These are phyloP conservation scores for Orgyia antiqua DNA, from an alignment of 2,888 invertebrate genomes.

Conservation along the genomic window DNA sequence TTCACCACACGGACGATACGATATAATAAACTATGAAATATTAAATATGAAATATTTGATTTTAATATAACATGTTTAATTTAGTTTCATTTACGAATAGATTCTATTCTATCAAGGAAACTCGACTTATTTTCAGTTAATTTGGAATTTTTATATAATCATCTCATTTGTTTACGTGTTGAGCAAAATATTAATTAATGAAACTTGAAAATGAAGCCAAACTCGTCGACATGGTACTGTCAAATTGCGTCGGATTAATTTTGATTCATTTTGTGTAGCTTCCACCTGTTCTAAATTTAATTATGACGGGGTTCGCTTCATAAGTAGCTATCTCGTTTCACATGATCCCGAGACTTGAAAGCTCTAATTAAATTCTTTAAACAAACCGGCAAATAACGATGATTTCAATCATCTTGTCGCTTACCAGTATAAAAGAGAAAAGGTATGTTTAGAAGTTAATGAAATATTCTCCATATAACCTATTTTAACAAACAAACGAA, in stretches of 20 bases:
- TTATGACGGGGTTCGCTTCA: constrained; percentile 54
- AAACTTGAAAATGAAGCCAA: constrained; percentile 50
- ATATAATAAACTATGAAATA: too few relatives aligned
- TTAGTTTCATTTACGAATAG: too few relatives aligned
- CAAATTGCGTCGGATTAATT: constrained; percentile 69
- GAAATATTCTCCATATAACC: constrained; percentile 9
- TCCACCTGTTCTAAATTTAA: constrained; percentile 72
- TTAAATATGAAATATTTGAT: too few relatives aligned
- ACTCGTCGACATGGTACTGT: constrained; percentile 47
- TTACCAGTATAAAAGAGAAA: constrained; percentile 8
- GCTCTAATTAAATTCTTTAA: constrained; percentile 58
- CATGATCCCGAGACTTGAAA: constrained; percentile 42
- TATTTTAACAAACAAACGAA: constrained; percentile 2
- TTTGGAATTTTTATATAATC: too few relatives aligned
- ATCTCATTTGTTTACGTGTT: too few relatives aligned
- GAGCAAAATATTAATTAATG: constrained; percentile 59
- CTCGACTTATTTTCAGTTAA: too few relatives aligned
- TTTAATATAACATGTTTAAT: too few relatives aligned
- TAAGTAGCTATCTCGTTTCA: constrained; percentile 67
- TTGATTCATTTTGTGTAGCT: constrained; percentile 65
- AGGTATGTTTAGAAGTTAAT: constrained; percentile 9
- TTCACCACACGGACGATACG: too few relatives aligned
- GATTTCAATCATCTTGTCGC: constrained; percentile 12
- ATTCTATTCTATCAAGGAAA: too few relatives aligned
- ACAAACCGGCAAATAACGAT: constrained; percentile 23